Percentiles rank a stretch among this genome's conserved stretches.
Evolutionary conservation across 2,113 vertebrate genomes (phyloP).

Genomic region (Mastomys natalensis): DNA sequence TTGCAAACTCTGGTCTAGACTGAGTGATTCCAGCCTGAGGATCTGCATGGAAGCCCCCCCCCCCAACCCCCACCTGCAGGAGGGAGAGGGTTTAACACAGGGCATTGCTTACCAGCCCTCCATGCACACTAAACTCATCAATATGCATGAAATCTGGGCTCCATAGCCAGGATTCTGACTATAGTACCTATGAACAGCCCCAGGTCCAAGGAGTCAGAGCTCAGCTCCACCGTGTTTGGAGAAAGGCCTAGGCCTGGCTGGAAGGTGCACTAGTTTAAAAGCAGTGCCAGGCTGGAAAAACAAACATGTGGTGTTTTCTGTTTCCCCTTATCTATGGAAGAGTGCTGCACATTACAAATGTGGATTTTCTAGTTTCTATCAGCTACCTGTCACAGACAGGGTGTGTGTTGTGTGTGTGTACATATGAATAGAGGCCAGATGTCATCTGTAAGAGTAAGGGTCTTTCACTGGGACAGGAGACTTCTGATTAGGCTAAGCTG

Average conservation of each 20-base stretch:
- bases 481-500: not conserved
- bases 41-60: not conserved
- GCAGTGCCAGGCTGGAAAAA: not conserved
- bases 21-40: constrained; percentile 54
- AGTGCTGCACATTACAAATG: not conserved
- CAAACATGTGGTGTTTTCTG: not conserved
- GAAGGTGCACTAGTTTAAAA: not conserved
- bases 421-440: no score
- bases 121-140: not conserved
- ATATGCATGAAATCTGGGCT: not conserved
- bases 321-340: not conserved
- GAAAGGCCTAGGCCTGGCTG: not conserved
- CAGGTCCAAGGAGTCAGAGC: not conserved
- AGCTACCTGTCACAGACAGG: not conserved
- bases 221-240: not conserved
- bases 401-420: not conserved
- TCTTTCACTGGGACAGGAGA: not conserved
- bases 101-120: not conserved
- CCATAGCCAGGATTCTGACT: not conserved
- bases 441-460: not conserved
- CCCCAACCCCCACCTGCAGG: not conserved
- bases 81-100: not conserved
- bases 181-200: not conserved
- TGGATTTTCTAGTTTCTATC: not conserved
- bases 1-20: constrained; percentile 69